Evolutionary conservation across 1,140 invertebrate species (phyloP), one percentile per base, ranked within the genome.

Genomic region (Nasonia giraulti): DNA sequence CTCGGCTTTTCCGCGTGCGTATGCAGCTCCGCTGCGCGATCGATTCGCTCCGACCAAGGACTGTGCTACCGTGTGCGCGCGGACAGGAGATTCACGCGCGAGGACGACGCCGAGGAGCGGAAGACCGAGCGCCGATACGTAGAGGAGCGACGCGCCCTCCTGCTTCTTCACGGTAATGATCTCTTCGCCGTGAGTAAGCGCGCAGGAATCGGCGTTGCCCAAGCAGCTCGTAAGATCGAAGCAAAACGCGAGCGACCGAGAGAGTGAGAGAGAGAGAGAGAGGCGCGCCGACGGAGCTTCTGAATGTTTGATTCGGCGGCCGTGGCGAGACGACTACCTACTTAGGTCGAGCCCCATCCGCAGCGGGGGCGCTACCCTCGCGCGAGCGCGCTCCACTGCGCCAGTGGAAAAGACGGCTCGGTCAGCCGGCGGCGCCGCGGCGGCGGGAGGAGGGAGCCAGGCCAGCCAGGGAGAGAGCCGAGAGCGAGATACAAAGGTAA

Each of bases 401-500:
- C 73, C 73, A 74, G 33, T 74, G n/a, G 55, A 62, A 62, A 62
- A 62, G 55, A 62, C 55, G 17, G 69, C 69, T 37, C 11, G 69
- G 69, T 73, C 69, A 73, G 33, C 69, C 69, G 20, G 11, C 23
- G 23, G n/a, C n/a, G n/a, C n/a, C n/a, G 23, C 23, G 23, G 23
- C 23, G 14, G 47, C 14, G 11, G 6, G 55, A n/a, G 20, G 55
- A 62, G 55, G 20, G 55, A 62, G 55, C 47, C 47, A 23, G n/a
- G n/a, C n/a, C n/a, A n/a, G n/a, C n/a, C n/a, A n/a, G n/a, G n/a
- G n/a, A n/a, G n/a, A n/a, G n/a, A n/a, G n/a, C n/a, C n/a, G 75
- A 27, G 11, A 77, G 1, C 40, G 40, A 27, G n/a, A 79, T 79
- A 79, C 77, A 79, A 79, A 79, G 77, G 77, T 79, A 79, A 79